Evolutionary conservation across 2,888 invertebrate genomes (phyloP), one percentile per base, ranked within the genome.

Genomic region (Patella ulyssiponensis): DNA sequence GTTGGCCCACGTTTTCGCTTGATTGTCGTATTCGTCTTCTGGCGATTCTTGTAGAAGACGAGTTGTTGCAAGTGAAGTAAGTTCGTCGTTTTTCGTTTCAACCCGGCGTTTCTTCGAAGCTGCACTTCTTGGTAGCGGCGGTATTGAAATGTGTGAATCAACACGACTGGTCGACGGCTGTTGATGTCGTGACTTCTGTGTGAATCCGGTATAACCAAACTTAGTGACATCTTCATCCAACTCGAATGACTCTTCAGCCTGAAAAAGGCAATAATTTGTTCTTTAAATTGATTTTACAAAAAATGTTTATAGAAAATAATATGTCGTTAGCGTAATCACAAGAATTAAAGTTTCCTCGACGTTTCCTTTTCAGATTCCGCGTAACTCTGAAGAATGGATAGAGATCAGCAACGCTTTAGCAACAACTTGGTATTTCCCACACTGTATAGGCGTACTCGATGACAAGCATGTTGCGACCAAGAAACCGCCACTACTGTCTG

Each of bases 361-460:
- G 27, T 27, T 17, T 54, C 2, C 3, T 54, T 54, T 54, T 15
- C 54, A 54, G 54, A 54, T 54, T 54, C 54, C 54, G 54, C 54
- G 54, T 54, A 54, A 12, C n/a, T n/a, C 54, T 54, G 12, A 54
- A 54, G 54, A 54, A 56, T 56, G 56, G 72, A 5, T 15, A 11
- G 20, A 51, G 9, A 51, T 75, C 23, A 33, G 54, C 20, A 20
- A 75, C n/a, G 75, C n/a, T n/a, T 78, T 77, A 3, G 23, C 51
- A 44, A 17, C 17, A 20, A 33, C 20, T 15, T 79, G 77, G 79
- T 77, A 77, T 51, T 77, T 77, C 56, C 77, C 79, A 69, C 72
- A 77, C 64, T 72, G 69, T 69, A n/a, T 77, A 11, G 77, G 79
- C 17, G 56, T 1, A n/a, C 15, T 56, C 0, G 56, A 15, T 56